Conservation (phyloP, 2,797 vertebrate species). For the Rhabdophis nuchalis region DNA sequence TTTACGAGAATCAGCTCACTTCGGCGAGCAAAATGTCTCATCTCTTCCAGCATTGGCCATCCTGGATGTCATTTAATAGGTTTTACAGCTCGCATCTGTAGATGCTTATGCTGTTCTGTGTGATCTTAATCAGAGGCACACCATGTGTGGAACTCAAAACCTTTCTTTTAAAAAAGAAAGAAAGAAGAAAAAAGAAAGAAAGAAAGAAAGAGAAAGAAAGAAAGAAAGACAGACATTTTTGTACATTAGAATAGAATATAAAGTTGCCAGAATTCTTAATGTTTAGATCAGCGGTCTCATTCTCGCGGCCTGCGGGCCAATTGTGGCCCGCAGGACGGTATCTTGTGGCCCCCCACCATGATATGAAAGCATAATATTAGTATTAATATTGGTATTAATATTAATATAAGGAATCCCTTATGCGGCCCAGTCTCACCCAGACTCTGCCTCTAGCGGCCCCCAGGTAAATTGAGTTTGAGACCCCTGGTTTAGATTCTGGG, state of each 20-base stretch:
- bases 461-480: no score
- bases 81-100: not conserved
- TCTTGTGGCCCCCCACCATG: no score
- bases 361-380: no score
- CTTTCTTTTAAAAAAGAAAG: not conserved
- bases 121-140: not conserved
- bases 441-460: no score
- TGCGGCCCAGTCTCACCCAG: no score
- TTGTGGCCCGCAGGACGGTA: no score
- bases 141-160: not conserved
- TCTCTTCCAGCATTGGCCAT: not conserved
- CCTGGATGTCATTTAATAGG: not conserved
- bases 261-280: not conserved
- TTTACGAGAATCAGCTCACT: not conserved
- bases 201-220: not conserved
- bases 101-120: not conserved
- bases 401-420: no score
- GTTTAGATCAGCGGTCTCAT: no score
- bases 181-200: not conserved
- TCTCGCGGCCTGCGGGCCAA: no score
- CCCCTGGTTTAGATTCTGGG: not conserved
- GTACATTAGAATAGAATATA: not conserved
- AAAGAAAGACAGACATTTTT: not conserved
- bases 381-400: no score
- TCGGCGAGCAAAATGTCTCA: not conserved